phyloP scores from a whole-genome alignment of 2,888 invertebrate genomes.

The Aphodius granarius region DNA sequence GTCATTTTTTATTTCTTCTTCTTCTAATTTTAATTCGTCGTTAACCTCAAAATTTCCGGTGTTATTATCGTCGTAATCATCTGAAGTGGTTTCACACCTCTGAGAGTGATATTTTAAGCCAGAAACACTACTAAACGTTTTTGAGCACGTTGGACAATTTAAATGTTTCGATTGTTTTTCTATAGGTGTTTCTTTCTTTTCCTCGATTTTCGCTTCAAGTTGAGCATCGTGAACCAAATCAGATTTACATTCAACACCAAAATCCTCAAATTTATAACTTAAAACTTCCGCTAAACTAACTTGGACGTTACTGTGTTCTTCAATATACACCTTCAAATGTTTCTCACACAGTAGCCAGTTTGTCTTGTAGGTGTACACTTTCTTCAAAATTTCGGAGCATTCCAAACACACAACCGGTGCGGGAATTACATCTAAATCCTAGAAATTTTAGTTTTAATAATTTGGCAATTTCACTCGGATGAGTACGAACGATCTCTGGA shows the following conservation, averaged over 20 bases:
- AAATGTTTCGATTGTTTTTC: background rate
- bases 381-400: background rate
- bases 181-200: background rate
- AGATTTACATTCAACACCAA: background rate
- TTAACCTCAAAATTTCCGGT: background rate
- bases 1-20: background rate
- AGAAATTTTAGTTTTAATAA: background rate
- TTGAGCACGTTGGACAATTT: background rate
- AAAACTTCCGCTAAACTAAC: background rate
- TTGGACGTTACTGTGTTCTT: background rate
- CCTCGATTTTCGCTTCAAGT: background rate
- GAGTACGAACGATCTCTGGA: conserved; percentile 1
- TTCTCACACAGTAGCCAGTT: conserved; percentile 4
- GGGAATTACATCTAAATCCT: conserved; percentile 1
- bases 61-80: background rate
- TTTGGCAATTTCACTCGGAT: background rate
- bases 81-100: background rate
- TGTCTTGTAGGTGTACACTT: background rate
- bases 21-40: background rate
- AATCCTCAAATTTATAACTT: background rate
- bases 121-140: background rate
- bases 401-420: background rate
- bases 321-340: background rate
- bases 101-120: background rate
- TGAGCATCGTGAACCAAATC: background rate